Conservation (phyloP, 2,113 vertebrate species). For the Odobenus rosmarus region DNA sequence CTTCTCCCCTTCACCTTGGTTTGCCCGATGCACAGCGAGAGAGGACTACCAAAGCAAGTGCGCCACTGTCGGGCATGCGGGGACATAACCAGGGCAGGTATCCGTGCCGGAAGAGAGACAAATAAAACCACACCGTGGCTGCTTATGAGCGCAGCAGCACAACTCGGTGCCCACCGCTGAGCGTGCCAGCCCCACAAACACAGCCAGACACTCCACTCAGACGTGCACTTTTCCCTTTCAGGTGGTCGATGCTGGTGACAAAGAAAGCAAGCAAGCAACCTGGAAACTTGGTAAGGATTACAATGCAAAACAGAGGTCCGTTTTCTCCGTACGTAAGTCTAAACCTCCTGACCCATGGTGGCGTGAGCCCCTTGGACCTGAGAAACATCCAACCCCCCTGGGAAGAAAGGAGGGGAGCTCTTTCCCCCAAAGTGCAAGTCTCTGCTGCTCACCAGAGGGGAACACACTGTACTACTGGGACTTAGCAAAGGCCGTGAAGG, state of each 20-base stretch:
- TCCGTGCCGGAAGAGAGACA: neutral
- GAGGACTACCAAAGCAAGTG: no score
- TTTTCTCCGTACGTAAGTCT: neutral
- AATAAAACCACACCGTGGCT: no score
- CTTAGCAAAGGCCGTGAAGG: neutral
- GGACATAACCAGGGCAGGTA: neutral
- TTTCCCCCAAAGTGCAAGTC: neutral
- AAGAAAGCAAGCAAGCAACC: neutral
- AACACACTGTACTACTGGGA: neutral
- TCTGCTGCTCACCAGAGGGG: neutral
- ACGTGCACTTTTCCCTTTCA: neutral
- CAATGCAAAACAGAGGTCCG: neutral
- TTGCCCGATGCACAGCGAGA: neutral
- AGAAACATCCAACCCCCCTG: neutral
- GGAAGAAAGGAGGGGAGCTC: neutral
- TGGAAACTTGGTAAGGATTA: neutral
- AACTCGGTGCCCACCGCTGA: no score
- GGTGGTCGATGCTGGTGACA: neutral
- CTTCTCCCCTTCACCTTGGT: no score
- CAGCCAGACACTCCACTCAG: neutral
- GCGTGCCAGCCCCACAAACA: no score
- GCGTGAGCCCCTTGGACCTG: neutral
- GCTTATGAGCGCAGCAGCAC: no score
- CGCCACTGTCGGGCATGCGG: accelerated
- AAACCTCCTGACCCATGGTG: neutral